phyloP scores from a whole-genome alignment of 2,888 invertebrate genomes.

The Cheiracanthium punctorium region DNA sequence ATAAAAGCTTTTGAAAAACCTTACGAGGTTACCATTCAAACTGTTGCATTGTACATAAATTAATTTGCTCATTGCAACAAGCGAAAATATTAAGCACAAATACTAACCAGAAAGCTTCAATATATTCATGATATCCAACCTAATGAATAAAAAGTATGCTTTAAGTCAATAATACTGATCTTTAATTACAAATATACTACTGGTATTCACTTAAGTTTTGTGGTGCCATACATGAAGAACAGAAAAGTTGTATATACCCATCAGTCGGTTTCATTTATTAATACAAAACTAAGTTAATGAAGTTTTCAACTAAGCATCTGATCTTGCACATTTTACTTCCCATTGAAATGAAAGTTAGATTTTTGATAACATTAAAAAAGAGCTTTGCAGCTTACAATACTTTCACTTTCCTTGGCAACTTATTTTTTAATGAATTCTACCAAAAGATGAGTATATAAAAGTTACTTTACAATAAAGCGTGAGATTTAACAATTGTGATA shows the following conservation, averaged over 20 bases:
- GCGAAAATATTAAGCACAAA: conserved; percentile 16
- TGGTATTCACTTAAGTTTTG: conserved; percentile 40
- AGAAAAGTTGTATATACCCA: conserved; percentile 27
- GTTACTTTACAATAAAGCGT: background rate
- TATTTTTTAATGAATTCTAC: no score
- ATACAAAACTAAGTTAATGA: no score
- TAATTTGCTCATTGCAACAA: background rate
- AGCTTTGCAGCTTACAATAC: no score
- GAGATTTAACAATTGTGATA: background rate
- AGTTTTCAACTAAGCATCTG: no score
- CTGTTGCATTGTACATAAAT: conserved; percentile 47
- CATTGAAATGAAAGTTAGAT: no score
- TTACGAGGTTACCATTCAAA: conserved; percentile 58
- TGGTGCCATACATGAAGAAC: conserved; percentile 66
- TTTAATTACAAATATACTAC: conserved; percentile 26
- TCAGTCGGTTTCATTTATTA: no score
- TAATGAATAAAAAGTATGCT: conserved; percentile 68
- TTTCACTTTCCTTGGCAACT: no score
- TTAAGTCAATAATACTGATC: conserved; percentile 41
- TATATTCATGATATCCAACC: conserved; percentile 65
- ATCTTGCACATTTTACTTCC: no score
- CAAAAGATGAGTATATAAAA: background rate
- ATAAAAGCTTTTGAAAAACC: background rate
- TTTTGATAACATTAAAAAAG: no score
- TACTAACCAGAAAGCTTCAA: conserved; percentile 60